phyloP scores from a whole-genome alignment of 2,888 invertebrate genomes.

The Cepaea hortensis region DNA sequence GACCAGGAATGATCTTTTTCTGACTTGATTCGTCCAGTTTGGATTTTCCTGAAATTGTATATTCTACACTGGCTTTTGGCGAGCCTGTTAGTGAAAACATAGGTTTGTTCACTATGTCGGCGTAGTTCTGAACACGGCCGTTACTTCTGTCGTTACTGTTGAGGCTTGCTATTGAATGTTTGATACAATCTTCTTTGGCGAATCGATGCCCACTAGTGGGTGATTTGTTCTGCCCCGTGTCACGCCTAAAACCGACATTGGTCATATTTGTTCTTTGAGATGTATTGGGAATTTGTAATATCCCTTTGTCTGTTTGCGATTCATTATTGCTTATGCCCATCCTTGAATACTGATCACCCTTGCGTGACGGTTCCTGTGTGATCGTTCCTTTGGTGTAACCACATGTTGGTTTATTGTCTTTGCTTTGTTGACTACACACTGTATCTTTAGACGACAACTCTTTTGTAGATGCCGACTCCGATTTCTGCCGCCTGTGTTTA shows the following conservation, averaged over 20 bases:
- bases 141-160: conserved; percentile 8
- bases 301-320: too few relatives aligned
- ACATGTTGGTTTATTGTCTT: too few relatives aligned
- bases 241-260: too few relatives aligned
- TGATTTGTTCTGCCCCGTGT: too few relatives aligned
- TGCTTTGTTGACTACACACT: not conserved
- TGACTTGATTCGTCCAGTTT: not conserved
- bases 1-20: too few relatives aligned
- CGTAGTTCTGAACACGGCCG: not conserved
- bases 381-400: too few relatives aligned
- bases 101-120: not conserved
- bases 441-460: not conserved
- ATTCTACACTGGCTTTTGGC: not conserved
- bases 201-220: not conserved
- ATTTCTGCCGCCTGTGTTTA: not conserved
- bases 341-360: too few relatives aligned
- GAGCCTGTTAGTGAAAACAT: not conserved
- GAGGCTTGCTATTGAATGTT: not conserved
- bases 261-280: too few relatives aligned
- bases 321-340: too few relatives aligned
- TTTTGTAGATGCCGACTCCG: not conserved
- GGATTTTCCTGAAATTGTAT: not conserved
- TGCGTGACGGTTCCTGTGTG: too few relatives aligned
- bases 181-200: not conserved
- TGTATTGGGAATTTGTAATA: too few relatives aligned